Evolutionary conservation across 2,797 vertebrate species (phyloP), one percentile per base, ranked within the genome.

Genomic region (Avahi laniger): DNA sequence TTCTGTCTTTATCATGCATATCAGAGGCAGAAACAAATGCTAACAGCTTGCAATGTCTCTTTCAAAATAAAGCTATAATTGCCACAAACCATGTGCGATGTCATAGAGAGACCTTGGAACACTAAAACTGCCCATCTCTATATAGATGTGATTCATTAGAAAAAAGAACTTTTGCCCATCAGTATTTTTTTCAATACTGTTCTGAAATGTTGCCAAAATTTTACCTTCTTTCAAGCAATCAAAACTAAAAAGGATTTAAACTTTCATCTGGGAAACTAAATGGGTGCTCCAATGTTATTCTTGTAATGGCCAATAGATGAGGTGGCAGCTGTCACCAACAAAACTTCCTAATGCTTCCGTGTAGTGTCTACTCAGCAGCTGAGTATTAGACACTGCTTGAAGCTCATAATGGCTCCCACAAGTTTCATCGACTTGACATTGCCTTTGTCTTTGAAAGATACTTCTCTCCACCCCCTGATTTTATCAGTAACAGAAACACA

Each of bases 351-450:
- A 91, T 41, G 50, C 41, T 92, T 87, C 59, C 33, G n/a, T 15
- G 26, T 70, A 33, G 50, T 57, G 26, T 92, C 90, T 57, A 20
- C 75, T 94, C 73, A 81, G 59, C n/a, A 67, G 46, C 48, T 61
- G 33, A 93, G 70, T 57, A 67, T 18, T 89, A 76, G 69, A 35
- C 93, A 93, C 93, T 96, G 81, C 85, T 86, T 96, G 95, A 96
- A 73, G 14, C 52, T 94, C 41, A 1, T 67, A 90, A 88, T 75
- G 81, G 18, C 69, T 96, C 90, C 88, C 87, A 75, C 81, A 93
- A 81, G 26, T 63, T 86, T 92, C 79, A 76, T 48, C 48, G 63
- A 28, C 30, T 84, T 81, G 63, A 78, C 92, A 59, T 0, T 75
- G 84, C 13, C 63, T 90, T 92, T 92, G 84, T 92, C 81, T 95